Percentiles rank a stretch among this genome's conserved stretches.
phyloP scores from a whole-genome alignment of 2,797 vertebrate genomes.

The Myotis daubentonii region DNA sequence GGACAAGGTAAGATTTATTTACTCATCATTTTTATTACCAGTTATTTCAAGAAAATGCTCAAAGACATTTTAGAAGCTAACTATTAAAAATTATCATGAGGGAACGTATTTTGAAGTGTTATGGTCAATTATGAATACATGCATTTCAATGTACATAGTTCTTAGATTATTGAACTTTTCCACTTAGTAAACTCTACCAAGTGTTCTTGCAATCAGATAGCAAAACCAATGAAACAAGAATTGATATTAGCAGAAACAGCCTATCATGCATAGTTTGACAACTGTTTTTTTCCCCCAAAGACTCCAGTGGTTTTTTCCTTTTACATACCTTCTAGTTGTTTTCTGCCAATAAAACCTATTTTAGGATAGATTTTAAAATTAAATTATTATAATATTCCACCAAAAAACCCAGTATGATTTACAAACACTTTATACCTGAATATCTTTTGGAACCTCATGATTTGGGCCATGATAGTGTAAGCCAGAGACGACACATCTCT shows the following conservation, averaged over 20 bases:
- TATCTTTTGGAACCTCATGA: not conserved
- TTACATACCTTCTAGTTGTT: not conserved
- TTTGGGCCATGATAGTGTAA: not conserved
- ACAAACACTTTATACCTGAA: not conserved
- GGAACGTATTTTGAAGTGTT: not conserved
- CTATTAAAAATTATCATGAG: not conserved
- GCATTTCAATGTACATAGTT: not conserved
- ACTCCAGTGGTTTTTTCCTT: not conserved
- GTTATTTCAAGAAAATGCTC: not conserved
- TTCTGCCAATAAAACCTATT: not conserved
- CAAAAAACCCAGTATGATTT: not conserved
- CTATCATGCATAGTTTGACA: not conserved
- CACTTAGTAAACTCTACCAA: not conserved
- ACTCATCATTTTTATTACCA: not conserved
- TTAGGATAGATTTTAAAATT: not conserved
- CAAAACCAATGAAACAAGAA: not conserved
- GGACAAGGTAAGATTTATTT: constrained; percentile 61
- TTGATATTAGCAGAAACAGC: not conserved
- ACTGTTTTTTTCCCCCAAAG: not conserved
- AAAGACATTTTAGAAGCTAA: not conserved
- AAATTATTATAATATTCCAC: not conserved
- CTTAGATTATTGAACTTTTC: not conserved
- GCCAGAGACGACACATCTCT: not conserved
- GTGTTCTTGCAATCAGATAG: not conserved
- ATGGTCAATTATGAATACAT: not conserved